Percentiles rank a stretch among this genome's conserved stretches.
These are phyloP conservation scores for Dichetophora obliterata DNA, from an alignment of 2,888 invertebrate genomes.

Conservation along the genomic window DNA sequence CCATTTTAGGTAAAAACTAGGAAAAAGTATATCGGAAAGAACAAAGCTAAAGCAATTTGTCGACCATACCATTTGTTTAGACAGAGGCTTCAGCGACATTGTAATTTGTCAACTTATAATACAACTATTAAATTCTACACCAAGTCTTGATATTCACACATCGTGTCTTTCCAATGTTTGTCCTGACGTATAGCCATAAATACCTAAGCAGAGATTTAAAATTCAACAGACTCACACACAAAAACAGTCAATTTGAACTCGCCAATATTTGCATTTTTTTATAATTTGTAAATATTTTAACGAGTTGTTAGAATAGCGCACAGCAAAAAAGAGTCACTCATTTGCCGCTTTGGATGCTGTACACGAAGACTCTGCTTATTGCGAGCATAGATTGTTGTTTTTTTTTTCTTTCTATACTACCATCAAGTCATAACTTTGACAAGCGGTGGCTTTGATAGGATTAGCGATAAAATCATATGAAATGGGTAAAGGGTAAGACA, in stretches of 20 bases:
- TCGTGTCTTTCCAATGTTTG: background rate
- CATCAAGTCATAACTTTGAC: background rate
- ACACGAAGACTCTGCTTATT: background rate
- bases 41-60: no score
- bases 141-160: background rate
- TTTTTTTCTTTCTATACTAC: background rate
- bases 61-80: no score
- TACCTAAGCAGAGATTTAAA: background rate
- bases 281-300: background rate
- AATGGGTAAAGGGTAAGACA: no score
- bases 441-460: slow-evolving; percentile 18
- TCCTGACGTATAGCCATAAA: background rate
- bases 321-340: background rate
- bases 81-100: no score
- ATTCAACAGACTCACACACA: background rate
- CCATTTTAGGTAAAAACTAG: no score
- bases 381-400: background rate
- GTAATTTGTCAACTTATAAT: background rate
- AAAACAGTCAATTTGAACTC: background rate
- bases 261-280: slow-evolving; percentile 17
- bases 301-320: background rate
- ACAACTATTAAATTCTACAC: background rate
- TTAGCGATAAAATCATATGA: background rate
- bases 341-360: slow-evolving; percentile 17
- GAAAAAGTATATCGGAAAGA: no score